These are phyloP conservation scores for Bellardia pandia DNA, from an alignment of 2,888 invertebrate species.

Conservation along the genomic window DNA sequence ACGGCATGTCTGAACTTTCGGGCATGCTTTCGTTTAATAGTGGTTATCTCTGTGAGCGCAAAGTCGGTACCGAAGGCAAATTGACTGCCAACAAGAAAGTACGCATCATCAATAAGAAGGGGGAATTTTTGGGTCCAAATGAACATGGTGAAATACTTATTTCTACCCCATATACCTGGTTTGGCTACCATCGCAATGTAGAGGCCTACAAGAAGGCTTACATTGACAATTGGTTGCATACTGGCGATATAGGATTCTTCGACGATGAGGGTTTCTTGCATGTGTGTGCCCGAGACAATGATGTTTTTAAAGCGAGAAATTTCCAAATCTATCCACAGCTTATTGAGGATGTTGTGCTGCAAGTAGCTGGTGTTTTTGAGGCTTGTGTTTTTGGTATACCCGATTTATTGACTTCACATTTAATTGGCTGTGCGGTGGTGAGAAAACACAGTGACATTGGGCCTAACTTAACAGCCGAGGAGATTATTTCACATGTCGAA, in stretches of 20 bases:
- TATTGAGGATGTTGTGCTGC: conserved; percentile 79
- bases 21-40: conserved; percentile 75
- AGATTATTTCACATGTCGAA: conserved; percentile 76
- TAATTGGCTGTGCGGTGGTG: conserved; percentile 80
- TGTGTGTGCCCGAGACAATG: conserved; percentile 79
- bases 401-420: conserved; percentile 77
- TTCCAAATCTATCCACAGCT: conserved; percentile 80
- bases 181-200: conserved; percentile 79
- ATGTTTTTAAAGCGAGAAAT: conserved; percentile 80
- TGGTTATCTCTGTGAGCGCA: conserved; percentile 69
- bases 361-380: conserved; percentile 78
- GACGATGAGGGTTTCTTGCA: conserved; percentile 80
- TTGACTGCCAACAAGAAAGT: conserved; percentile 76
- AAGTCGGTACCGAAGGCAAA: conserved; percentile 78
- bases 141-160: conserved; percentile 79
- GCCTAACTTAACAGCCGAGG: conserved; percentile 69
- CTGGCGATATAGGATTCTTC: conserved; percentile 81
- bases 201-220: conserved; percentile 76
- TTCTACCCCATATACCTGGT: conserved; percentile 76
- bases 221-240: conserved; percentile 78
- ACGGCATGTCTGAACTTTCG: conserved; percentile 80
- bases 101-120: conserved; percentile 79
- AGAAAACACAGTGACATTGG: conserved; percentile 74
- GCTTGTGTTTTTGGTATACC: conserved; percentile 80
- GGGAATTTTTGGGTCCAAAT: conserved; percentile 77